Evolutionary conservation across 2,113 vertebrate genomes (phyloP), one percentile per base, ranked within the genome.

Genomic region (Cettia cetti): DNA sequence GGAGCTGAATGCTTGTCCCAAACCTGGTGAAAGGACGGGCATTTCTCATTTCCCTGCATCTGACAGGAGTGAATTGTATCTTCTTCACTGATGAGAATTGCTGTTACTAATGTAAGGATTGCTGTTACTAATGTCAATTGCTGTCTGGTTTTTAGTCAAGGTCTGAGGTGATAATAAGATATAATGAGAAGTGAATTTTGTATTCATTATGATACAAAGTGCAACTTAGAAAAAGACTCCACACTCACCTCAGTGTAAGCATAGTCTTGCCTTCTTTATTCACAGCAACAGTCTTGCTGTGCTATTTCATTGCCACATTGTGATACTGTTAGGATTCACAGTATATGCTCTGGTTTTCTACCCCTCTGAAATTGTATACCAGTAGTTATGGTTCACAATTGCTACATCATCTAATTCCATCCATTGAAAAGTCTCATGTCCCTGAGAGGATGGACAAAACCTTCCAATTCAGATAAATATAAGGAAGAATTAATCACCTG

Each of bases 1-100:
- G 54, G 26, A 93, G 42, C 23, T 19, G 28, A 93, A 39, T 0
- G 0, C 2, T 65, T 61, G 10, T 61, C 31, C 23, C 0, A 1
- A 65, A 33, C 53, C 53, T 54, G 40, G 15, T 77, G 59, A 30
- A 15, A 5, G 14, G 69, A 53, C 0, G 0, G 21, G 1, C 10
- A 45, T 69, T 79, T 64, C 37, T 56, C 63, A 52, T 83, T 93
- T 83, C 33, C 11, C 3, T 13, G 37, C 1, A 0, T 16, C 26
- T 90, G 26, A 47, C 45, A 33, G 40, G 9, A 8, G 20, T 77
- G 49, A 85, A 26, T 72, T 76, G 2, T 79, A 7, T 66, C 61
- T 79, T 84, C 47, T 27, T 78, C 27, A 63, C 16, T 81, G 71
- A 28, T 11, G 8, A 77, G 30, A 6, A 14, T 86, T n/a, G 66